Percentiles rank a stretch among this genome's conserved stretches.
Conservation (phyloP, 2,797 vertebrate genomes). For the Acipenser transmontanus region DNA sequence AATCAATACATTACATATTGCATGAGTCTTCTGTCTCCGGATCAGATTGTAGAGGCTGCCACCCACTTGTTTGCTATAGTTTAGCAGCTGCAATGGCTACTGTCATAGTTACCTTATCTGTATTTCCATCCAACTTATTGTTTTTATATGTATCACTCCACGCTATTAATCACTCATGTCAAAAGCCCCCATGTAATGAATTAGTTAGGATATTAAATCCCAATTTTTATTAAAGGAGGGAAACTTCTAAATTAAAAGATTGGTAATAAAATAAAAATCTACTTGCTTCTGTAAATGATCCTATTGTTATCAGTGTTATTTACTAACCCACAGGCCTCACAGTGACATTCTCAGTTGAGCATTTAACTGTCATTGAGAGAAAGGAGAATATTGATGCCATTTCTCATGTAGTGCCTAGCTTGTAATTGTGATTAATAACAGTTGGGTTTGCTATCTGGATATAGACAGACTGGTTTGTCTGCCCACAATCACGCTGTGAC, state of each 20-base stretch:
- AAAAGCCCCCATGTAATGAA: conserved; percentile 62
- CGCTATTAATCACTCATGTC: conserved; percentile 69
- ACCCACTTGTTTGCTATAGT: too few relatives aligned
- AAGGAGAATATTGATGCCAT: conserved; percentile 72
- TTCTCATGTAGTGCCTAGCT: conserved; percentile 68
- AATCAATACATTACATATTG: too few relatives aligned
- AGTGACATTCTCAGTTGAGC: conserved; percentile 33
- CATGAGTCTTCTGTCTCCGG: too few relatives aligned
- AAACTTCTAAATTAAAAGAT: conserved; percentile 66
- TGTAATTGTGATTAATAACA: conserved; percentile 99
- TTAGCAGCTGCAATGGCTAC: too few relatives aligned
- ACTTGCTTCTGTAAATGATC: conserved; percentile 49
- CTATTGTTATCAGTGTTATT: conserved; percentile 51
- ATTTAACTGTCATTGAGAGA: conserved; percentile 38
- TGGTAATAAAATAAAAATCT: conserved; percentile 57
- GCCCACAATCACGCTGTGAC: conserved; percentile 92
- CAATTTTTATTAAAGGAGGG: conserved; percentile 47
- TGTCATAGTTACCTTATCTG: conserved; percentile 59
- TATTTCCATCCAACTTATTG: conserved; percentile 68
- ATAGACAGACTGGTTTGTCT: conserved; percentile 92
- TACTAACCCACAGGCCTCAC: conserved; percentile 53
- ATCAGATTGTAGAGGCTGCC: neutral
- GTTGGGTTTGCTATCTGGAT: conserved; percentile 84
- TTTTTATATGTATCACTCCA: conserved; percentile 67
- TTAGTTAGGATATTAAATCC: conserved; percentile 69